These are phyloP conservation scores for Silurus aristotelis DNA, from an alignment of 2,797 vertebrate genomes.

Conservation along the genomic window DNA sequence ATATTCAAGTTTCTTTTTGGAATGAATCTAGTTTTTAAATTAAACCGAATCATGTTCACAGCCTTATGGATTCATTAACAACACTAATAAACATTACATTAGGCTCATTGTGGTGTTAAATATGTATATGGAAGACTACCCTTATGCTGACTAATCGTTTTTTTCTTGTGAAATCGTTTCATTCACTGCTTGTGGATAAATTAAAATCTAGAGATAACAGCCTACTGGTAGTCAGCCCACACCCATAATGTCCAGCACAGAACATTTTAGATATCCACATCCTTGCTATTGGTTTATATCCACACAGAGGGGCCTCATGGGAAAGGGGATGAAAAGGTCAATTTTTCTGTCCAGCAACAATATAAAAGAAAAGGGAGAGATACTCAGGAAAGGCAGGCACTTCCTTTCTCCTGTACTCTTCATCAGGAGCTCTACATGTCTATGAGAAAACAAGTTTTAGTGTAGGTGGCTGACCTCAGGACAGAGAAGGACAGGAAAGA, in stretches of 20 bases:
- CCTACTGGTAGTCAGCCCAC: neutral
- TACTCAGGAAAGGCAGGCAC: constrained; percentile 70
- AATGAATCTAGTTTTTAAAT: neutral
- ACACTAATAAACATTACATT: neutral
- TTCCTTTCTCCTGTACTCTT: constrained; percentile 59
- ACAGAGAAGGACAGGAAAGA: constrained; percentile 19
- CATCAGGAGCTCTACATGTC: neutral
- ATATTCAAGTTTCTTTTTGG: neutral
- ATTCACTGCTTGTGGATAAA: neutral
- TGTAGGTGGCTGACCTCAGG: neutral
- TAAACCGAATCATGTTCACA: neutral
- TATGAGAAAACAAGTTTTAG: constrained; percentile 8
- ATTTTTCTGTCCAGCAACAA: constrained; percentile 58
- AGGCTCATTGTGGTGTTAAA: neutral
- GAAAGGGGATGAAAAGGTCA: constrained; percentile 48
- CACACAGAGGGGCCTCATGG: constrained; percentile 16
- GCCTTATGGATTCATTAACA: neutral
- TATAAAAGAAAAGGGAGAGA: constrained; percentile 55
- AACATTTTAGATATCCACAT: constrained; percentile 24
- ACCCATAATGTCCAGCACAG: constrained; percentile 17
- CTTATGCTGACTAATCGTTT: neutral
- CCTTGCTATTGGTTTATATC: constrained; percentile 40
- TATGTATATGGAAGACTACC: neutral
- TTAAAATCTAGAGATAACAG: neutral
- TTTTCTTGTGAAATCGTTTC: neutral